Base-by-base conservation (phyloP, 2,797 vertebrate genomes). In the Salmo trutta region DNA sequence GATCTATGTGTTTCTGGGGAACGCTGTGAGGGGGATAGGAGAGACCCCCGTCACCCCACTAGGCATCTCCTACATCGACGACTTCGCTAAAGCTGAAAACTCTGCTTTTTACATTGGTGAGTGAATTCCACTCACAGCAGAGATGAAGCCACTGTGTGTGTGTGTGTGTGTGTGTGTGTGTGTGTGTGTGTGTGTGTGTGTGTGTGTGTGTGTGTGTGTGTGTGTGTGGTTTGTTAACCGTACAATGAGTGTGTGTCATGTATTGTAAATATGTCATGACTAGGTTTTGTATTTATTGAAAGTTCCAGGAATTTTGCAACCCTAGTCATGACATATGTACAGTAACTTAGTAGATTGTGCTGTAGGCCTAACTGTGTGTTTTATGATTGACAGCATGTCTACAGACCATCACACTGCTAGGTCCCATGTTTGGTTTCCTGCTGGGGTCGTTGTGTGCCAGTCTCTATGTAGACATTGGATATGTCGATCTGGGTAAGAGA, bases 21-120 rank as follows among this genome's bases (percentile, higher is more conserved):
- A 98, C 27, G 80, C 96, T 64, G 85, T 99, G 73, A 94, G 97
- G 75, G 97, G 97, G 19, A 93, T 99, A n/a, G 98, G 98, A 73
- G 98, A 99, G 86, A 97, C 97, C 5, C 97, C 98, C 0, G 90
- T 99, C 84, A 93, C 94, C 7, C 97, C 98, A 0, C 81, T 99
- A 78, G 98, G 98, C 53, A 95, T 99, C 89, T 97, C 97, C 19
- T 99, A 98, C 47, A 93, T 99, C 12, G 98, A 99, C 69, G 97
- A 99, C 82, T 98, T 96, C 83, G 93, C 96, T 5, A 96, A 92
- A 89, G 91, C 94, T 14, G 96, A 98, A 86, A 96, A 97, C 82
- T 95, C 96, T 5, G 95, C 97, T 10, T 94, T 99, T 80, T 98
- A 98, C n/a, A 96, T 99, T 16, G 96, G 98, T 97, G 24, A 10